Evolutionary conservation across 1,140 invertebrate genomes (phyloP), one percentile per base, ranked within the genome.

Genomic region (Cecropterus lyciades): DNA sequence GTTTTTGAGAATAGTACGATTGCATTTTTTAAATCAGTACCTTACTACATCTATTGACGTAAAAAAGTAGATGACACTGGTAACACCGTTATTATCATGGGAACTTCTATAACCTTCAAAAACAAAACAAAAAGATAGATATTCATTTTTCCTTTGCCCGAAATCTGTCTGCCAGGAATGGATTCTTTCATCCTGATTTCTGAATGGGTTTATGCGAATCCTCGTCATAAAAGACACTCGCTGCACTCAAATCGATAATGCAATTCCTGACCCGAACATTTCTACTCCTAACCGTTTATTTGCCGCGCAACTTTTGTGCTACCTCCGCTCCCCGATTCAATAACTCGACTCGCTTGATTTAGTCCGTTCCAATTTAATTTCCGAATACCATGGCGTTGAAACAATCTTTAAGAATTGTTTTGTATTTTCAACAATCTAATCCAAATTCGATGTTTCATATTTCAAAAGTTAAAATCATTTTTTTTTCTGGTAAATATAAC

Each of bases 211-310:
- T 62, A 49, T 62, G 20, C 40, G 33, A 62, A 62, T 24, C 33
- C 45, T 42, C 42, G 46, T 62, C 59, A 57, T 57, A 65, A 57
- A 59, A 57, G 63, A 60, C 46, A 65, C 53, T 69, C 20, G 46
- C 30, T 60, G 63, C 63, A 66, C 40, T 45, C 40, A 30, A 71
- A 67, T 71, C 65, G 53, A 71, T 70, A 70, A 64, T 57, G 65
- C 69, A 67, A 67, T 53, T 60, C 63, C 59, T 71, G 65, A 67
- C 69, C 69, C 30, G 51, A 67, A 64, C 69, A 71, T 64, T 71
- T 64, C 40, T 57, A 27, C 57, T 65, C 33, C 65, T 66, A 73
- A 60, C 52, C 71, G 64, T 73, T 73, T 73, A 67, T 70, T 70
- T 66, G 67, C 62, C 53, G 64, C 16, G 27, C 56, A 69, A 73